Evolutionary conservation across 2,888 invertebrate species (phyloP).

Genomic region (Synergus umbraculus): DNA sequence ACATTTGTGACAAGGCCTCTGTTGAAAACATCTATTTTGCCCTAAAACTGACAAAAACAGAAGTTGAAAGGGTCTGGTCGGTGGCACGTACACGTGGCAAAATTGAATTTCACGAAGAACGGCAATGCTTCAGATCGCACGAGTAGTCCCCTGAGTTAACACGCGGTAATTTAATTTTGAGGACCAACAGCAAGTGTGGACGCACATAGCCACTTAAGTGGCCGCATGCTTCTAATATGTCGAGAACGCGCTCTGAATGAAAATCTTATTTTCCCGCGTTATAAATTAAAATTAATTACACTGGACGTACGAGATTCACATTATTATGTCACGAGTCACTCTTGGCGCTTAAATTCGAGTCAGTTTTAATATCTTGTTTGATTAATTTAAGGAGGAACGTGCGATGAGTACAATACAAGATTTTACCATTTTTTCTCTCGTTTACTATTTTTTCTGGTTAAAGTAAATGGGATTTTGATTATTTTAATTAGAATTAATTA

Average conservation of each 20-base stretch:
- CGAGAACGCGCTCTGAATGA: slow-evolving; percentile 23
- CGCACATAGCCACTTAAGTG: slow-evolving; percentile 15
- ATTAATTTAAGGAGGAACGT: no score
- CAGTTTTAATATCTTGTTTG: background rate
- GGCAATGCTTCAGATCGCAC: slow-evolving; percentile 6
- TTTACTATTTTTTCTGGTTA: no score
- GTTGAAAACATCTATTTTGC: background rate
- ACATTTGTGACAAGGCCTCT: background rate
- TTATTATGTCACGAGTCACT: background rate
- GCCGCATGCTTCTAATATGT: slow-evolving; percentile 27
- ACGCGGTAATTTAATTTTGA: slow-evolving; percentile 20
- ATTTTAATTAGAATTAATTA: no score
- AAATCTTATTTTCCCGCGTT: slow-evolving; percentile 10
- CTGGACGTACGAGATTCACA: background rate
- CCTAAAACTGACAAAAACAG: background rate
- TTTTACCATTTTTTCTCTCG: no score
- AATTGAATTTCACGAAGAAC: slow-evolving; percentile 33
- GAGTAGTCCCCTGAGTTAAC: slow-evolving; percentile 32
- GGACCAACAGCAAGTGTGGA: slow-evolving; percentile 20
- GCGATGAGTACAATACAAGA: no score
- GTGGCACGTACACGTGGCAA: slow-evolving; percentile 22
- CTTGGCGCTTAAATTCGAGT: background rate
- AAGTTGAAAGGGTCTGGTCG: background rate
- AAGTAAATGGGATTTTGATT: no score
- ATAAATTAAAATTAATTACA: slow-evolving; percentile 2